These are phyloP conservation scores for Danio jaintianensis DNA, from an alignment of 2,797 vertebrate genomes.

Conservation along the genomic window DNA sequence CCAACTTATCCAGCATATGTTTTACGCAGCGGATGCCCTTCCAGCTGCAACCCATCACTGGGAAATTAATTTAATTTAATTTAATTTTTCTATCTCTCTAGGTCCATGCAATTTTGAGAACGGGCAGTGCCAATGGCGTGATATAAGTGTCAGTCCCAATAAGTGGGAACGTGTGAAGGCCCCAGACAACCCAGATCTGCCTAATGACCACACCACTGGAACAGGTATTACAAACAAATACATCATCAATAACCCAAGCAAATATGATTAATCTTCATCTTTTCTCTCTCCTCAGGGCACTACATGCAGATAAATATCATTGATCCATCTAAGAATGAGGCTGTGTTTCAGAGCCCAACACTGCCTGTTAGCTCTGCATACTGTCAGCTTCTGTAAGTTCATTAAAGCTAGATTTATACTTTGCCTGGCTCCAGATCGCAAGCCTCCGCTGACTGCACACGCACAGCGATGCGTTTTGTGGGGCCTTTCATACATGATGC, in stretches of 20 bases:
- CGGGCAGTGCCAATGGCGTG: constrained; percentile 74
- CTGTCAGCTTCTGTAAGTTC: constrained; percentile 78
- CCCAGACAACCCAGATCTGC: constrained; percentile 65
- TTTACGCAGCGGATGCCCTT: too few relatives aligned
- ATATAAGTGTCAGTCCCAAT: constrained; percentile 66
- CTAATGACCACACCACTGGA: constrained; percentile 73
- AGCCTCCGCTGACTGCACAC: neutral
- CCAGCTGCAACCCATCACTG: too few relatives aligned
- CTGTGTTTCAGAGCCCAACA: constrained; percentile 72
- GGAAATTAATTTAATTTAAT: neutral
- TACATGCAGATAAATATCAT: constrained; percentile 73
- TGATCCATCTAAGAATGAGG: constrained; percentile 59
- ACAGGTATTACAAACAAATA: constrained; percentile 68
- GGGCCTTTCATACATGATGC: too few relatives aligned
- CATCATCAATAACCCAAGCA: neutral
- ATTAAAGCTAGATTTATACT: neutral
- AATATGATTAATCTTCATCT: neutral
- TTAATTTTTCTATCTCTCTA: constrained; percentile 53
- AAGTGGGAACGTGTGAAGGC: constrained; percentile 76
- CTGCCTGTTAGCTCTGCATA: constrained; percentile 74
- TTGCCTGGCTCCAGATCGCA: too few relatives aligned
- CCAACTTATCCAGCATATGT: too few relatives aligned
- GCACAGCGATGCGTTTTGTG: neutral
- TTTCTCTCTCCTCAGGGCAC: constrained; percentile 68
- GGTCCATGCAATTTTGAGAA: constrained; percentile 79